These are phyloP conservation scores for Scaptomyza montana DNA, from an alignment of 1,140 invertebrate genomes.

Conservation along the genomic window DNA sequence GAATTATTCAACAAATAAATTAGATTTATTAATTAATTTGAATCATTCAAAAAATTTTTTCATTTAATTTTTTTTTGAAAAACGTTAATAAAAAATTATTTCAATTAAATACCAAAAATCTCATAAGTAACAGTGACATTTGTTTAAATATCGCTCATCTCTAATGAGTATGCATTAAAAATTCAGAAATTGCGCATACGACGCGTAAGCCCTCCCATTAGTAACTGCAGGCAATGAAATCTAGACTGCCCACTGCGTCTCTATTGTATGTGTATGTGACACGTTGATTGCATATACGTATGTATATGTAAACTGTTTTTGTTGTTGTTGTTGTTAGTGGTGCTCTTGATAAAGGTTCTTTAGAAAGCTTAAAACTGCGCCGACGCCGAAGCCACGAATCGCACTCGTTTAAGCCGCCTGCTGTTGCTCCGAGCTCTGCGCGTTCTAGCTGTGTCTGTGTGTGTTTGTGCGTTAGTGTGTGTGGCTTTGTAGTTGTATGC, in stretches of 20 bases:
- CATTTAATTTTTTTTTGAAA: no score
- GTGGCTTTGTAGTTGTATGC: slow-evolving; percentile 10
- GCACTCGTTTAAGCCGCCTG: slow-evolving; percentile 50
- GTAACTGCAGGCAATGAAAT: slow-evolving; percentile 47
- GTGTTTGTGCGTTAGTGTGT: neutral
- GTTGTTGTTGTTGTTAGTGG: neutral
- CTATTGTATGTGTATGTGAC: slow-evolving; percentile 6
- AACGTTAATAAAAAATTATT: no score
- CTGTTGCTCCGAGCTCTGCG: slow-evolving; percentile 20
- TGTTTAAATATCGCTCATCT: neutral
- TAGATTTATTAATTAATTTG: no score
- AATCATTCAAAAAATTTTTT: no score
- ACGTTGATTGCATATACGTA: neutral
- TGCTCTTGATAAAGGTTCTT: slow-evolving; percentile 48
- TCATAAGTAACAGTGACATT: neutral
- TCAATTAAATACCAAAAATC: no score
- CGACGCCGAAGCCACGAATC: slow-evolving; percentile 61
- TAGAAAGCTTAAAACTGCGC: slow-evolving; percentile 54
- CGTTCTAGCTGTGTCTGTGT: slow-evolving; percentile 9
- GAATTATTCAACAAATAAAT: no score
- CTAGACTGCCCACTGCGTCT: slow-evolving; percentile 41
- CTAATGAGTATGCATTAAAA: slow-evolving; percentile 33
- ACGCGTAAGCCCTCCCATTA: slow-evolving; percentile 70
- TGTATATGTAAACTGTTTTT: no score
- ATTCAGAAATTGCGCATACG: slow-evolving; percentile 76